Conservation (phyloP, 1,140 invertebrate species). For the Lamellibrachia luymesi region DNA sequence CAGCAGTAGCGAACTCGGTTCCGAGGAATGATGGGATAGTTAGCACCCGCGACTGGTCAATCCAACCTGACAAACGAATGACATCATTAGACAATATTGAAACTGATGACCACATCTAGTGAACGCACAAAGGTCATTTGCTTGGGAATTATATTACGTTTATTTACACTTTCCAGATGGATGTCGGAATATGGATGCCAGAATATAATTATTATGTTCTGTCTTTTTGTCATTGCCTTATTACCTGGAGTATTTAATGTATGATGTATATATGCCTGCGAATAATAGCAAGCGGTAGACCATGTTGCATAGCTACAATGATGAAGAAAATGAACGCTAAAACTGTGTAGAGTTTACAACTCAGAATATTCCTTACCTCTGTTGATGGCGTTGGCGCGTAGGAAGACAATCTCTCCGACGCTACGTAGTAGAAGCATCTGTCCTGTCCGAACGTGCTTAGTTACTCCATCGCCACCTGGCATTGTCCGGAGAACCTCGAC, state of each 20-base stretch:
- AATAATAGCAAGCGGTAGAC: neutral
- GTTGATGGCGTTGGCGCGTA: neutral
- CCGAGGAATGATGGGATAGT: conserved; percentile 1
- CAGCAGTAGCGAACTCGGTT: neutral
- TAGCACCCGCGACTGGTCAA: neutral
- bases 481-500: neutral
- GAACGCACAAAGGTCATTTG: neutral
- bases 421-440: neutral
- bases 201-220: neutral
- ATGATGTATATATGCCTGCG: neutral
- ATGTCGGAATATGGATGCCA: neutral
- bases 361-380: neutral
- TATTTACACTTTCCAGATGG: neutral
- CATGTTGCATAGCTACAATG: neutral
- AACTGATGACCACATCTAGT: neutral
- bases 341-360: neutral
- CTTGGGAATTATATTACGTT: neutral
- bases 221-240: no score
- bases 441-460: neutral
- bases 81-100: neutral
- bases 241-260: no score
- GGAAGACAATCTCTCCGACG: neutral
- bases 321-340: neutral
- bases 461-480: neutral
- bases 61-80: conserved; percentile 9